Percentiles rank a stretch among this genome's conserved stretches.
Evolutionary conservation across 2,797 vertebrate genomes (phyloP).

Genomic region (Silurus aristotelis): DNA sequence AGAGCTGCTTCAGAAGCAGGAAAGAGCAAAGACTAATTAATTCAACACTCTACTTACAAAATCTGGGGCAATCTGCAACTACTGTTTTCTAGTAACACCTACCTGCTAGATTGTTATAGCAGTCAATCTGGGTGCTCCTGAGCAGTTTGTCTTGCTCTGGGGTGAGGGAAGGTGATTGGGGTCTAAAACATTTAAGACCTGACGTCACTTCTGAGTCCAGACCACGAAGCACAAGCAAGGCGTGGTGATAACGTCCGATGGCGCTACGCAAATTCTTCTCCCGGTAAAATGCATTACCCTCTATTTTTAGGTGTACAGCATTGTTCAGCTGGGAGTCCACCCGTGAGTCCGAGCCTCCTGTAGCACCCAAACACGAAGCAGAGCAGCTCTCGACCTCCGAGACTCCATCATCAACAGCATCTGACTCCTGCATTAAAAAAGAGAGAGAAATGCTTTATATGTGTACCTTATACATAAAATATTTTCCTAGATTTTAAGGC

Average conservation of each 20-base stretch:
- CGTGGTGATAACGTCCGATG: slow-evolving; percentile 84
- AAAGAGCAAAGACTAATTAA: not conserved
- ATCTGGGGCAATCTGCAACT: not conserved
- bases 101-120: slow-evolving; percentile 93
- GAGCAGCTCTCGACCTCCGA: slow-evolving; percentile 20
- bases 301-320: slow-evolving; percentile 78
- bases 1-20: not conserved
- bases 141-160: slow-evolving; percentile 74
- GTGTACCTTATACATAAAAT: not conserved
- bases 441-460: not conserved
- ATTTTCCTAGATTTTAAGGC: not conserved
- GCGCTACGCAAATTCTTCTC: slow-evolving; percentile 81
- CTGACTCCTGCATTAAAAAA: slow-evolving; percentile 27
- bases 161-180: slow-evolving; percentile 68
- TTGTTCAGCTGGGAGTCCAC: slow-evolving; percentile 75
- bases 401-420: slow-evolving; percentile 16
- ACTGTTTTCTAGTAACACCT: slow-evolving; percentile 40
- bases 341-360: slow-evolving; percentile 28
- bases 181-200: slow-evolving; percentile 74
- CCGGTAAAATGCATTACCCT: slow-evolving; percentile 83
- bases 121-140: slow-evolving; percentile 82
- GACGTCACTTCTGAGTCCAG: slow-evolving; percentile 77
- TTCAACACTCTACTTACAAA: not conserved
- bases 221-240: slow-evolving; percentile 82
- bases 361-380: slow-evolving; percentile 34